phyloP scores from a whole-genome alignment of 2,888 invertebrate species.

The Muschampia plurimacula region DNA sequence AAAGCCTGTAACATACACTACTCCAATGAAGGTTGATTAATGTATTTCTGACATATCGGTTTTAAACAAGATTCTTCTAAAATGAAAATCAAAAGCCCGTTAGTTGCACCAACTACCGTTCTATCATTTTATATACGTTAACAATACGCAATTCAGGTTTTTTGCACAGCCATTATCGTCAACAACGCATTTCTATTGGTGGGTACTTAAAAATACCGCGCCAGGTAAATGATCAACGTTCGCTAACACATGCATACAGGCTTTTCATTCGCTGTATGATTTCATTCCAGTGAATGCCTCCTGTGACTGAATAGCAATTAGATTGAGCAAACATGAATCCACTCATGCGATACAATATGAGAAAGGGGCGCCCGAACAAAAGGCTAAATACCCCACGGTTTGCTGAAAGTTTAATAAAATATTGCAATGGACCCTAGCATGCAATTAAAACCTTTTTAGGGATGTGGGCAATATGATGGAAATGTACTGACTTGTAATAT shows the following conservation, averaged over 20 bases:
- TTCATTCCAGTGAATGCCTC: constrained; percentile 73
- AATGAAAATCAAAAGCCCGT: not conserved
- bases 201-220: constrained; percentile 31
- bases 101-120: not conserved
- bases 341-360: constrained; percentile 79
- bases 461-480: constrained; percentile 19
- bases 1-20: too few relatives aligned
- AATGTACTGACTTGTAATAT: constrained; percentile 20
- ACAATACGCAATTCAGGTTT: constrained; percentile 13
- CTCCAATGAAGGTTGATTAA: too few relatives aligned
- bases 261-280: constrained; percentile 66
- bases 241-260: constrained; percentile 35
- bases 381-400: constrained; percentile 45
- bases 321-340: constrained; percentile 79
- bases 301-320: constrained; percentile 81
- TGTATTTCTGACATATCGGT: not conserved
- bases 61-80: not conserved
- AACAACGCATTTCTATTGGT: constrained; percentile 17
- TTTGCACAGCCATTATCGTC: constrained; percentile 30
- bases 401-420: constrained; percentile 39
- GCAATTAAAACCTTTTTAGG: constrained; percentile 29
- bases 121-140: not conserved
- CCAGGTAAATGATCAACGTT: constrained; percentile 41
- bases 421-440: constrained; percentile 28
- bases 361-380: constrained; percentile 76